Base-by-base conservation (phyloP, 1,140 invertebrate genomes). In the Drosophila pallidifrons region DNA sequence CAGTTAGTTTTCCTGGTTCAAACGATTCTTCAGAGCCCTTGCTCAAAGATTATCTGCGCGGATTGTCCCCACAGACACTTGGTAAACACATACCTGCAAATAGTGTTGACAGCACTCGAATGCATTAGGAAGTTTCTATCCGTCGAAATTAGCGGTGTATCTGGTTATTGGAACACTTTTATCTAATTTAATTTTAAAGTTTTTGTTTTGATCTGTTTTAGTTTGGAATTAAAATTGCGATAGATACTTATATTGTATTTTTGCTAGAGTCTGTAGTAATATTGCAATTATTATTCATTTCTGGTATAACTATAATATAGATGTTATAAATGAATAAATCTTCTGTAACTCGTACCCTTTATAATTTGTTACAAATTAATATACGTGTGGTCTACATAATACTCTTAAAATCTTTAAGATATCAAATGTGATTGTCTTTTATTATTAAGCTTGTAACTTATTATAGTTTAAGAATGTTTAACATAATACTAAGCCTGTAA, bases 121-220 rank as follows among this genome's bases (percentile, higher is more conserved):
- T 66, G 54, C 70, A 72, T 52, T 72, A 72, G 35, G 11, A 1
- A 5, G 5, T 38, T n/a, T 54, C 1, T 16, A 49, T 72, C 58
- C 52, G 41, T 63, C 77, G 54, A 87, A 87, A 89, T 87, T 87
- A 20, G 25, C 63, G 47, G 82, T 87, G 60, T 43, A 46, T 54
- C 32, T 28, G 32, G n/a, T 20, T 43, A 32, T 52, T 43, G 3
- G 8, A 35, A 45, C 38, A 60, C 43, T 8, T 41, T 71, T 35
- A 54, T 25, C 46, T 64, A 30, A 38, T 3, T 38, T 66, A 41
- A 25, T 54, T 25, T 69, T 30, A 67, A 7, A 65, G 6, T 38
- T 52, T 35, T 11, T 38, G 16, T 28, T 55, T 66, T 57, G 30
- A 41, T 16, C 65, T 43, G 30, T 5, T 71, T 69, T 74, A 4